Base-by-base conservation (phyloP, 2,113 vertebrate genomes). In the Solea senegalensis region DNA sequence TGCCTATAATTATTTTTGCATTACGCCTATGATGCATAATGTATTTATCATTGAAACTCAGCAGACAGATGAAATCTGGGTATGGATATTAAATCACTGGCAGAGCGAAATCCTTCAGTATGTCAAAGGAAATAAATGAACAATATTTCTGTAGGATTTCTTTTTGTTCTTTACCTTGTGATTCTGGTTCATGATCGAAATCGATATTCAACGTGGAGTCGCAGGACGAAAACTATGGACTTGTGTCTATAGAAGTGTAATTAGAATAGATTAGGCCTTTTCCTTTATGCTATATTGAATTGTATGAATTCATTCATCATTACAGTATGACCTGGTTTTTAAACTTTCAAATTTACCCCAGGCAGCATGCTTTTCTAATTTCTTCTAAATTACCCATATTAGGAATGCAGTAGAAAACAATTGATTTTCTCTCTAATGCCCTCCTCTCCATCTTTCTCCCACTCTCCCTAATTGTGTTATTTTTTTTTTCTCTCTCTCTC, bases 331-430 rank as follows among this genome's bases (percentile, higher is more conserved):
- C 86, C 88, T 86, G 81, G 40, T 89, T 90, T 88, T 86, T 84
- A 77, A 93, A 91, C 84, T 85, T 83, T 75, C 58, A n/a, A 49
- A 69, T 84, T 83, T 68, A 85, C 75, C 86, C 78, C 69, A 73
- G 80, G 82, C 78, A 62, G 55, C 65, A 9, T 69, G 77, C 73
- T 69, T 83, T 85, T 85, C 80, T 85, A 39, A 91, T 90, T 88
- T 87, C 89, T 84, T 70, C 86, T 88, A 83, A 92, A 91, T 91
- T 84, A 88, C 80, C 77, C 77, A 67, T 81, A 90, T 92, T 87
- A 92, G 71, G 81, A 85, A 92, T 84, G 81, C 81, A 77, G 87
- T 90, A 80, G 76, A 86, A 92, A 91, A 91, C 86, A 91, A 88
- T 88, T 78, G 74, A 86, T 88, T 89, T 83, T 65, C 69, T 63